Conservation (phyloP, 1,140 invertebrate species). For the Halotydeus destructor region DNA sequence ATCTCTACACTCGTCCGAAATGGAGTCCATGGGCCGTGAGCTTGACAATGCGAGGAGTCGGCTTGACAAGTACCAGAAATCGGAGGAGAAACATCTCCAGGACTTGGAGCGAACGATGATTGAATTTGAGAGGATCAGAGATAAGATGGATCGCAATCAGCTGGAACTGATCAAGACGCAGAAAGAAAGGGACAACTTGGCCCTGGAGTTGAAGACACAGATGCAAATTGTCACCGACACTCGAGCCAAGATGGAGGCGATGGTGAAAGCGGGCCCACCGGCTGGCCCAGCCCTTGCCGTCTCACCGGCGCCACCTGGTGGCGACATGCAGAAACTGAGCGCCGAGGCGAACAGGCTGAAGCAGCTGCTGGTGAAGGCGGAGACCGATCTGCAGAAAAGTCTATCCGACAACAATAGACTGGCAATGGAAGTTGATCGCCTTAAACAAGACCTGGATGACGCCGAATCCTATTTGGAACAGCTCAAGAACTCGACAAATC, state of each 20-base stretch:
- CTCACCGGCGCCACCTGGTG: background rate
- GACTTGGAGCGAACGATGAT: conserved; percentile 58
- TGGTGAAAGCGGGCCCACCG: background rate
- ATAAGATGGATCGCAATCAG: conserved; percentile 56
- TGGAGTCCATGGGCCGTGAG: conserved; percentile 28
- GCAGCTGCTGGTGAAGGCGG: conserved; percentile 18
- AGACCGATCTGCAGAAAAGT: conserved; percentile 19
- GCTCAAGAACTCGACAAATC: conserved; percentile 12
- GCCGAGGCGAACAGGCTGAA: conserved; percentile 15
- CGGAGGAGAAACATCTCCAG: conserved; percentile 52
- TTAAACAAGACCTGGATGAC: conserved; percentile 52
- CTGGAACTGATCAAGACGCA: conserved; percentile 43
- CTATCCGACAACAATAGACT: conserved; percentile 19
- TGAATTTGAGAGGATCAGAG: conserved; percentile 61
- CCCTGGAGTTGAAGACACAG: conserved; percentile 17
- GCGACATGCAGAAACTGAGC: conserved; percentile 10
- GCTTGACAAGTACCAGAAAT: conserved; percentile 42
- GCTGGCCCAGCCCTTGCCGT: background rate
- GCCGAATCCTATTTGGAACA: conserved; percentile 18
- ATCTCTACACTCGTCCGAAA: conserved; percentile 17
- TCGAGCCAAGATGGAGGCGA: conserved; percentile 5
- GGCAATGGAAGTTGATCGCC: conserved; percentile 45
- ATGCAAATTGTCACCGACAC: conserved; percentile 3
- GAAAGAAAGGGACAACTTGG: conserved; percentile 32
- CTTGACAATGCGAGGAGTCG: conserved; percentile 51